phyloP scores from a whole-genome alignment of 2,113 vertebrate genomes.

The Chaetops frenatus region DNA sequence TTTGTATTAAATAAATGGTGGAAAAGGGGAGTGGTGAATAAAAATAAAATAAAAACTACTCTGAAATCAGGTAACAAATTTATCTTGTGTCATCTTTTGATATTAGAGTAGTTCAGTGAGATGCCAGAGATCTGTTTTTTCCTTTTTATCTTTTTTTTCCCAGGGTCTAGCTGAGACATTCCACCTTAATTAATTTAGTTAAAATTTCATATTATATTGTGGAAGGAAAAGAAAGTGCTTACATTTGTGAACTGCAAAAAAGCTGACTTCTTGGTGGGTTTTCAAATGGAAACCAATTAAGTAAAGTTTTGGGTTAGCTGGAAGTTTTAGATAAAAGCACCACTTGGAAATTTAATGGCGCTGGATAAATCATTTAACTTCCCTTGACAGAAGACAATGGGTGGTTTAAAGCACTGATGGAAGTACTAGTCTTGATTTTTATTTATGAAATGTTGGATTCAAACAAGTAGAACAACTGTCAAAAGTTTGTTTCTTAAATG shows the following conservation, averaged over 20 bases:
- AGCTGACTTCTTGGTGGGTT: neutral
- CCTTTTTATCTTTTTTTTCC: neutral
- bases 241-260: neutral
- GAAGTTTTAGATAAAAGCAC: neutral
- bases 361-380: neutral
- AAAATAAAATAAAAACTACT: neutral
- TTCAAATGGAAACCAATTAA: neutral
- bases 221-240: neutral
- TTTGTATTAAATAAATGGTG: neutral
- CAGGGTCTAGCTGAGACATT: neutral
- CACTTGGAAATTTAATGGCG: neutral
- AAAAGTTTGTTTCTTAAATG: neutral
- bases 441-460: neutral
- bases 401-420: neutral
- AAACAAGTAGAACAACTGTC: neutral
- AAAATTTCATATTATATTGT: neutral
- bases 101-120: neutral
- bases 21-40: neutral
- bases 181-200: neutral
- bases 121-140: neutral
- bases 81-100: neutral
- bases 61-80: neutral
- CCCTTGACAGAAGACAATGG: neutral
- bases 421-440: neutral
- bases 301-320: neutral